Evolutionary conservation across 2,888 invertebrate genomes (phyloP).

Genomic region (Melanotus villosus): DNA sequence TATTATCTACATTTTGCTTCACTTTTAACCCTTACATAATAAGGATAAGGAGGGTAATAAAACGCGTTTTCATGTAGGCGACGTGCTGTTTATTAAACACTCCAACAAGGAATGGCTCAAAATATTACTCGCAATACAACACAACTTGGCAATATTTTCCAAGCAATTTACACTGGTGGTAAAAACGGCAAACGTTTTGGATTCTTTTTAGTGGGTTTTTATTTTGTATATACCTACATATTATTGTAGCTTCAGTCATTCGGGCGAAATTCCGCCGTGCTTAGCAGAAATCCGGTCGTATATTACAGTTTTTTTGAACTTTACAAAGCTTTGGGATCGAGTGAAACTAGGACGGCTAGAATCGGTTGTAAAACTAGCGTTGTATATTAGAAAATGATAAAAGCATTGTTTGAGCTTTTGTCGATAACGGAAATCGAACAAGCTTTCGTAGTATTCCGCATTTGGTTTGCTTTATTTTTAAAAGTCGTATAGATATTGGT

Average conservation of each 20-base stretch:
- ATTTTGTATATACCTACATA: no score
- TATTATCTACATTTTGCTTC: background rate
- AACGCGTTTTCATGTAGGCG: background rate
- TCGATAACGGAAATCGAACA: conserved; percentile 5
- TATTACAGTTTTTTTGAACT: background rate
- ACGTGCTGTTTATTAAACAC: background rate
- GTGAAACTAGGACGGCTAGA: background rate
- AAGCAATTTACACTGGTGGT: no score
- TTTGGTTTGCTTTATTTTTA: background rate
- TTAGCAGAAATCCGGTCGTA: background rate
- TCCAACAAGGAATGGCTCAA: no score
- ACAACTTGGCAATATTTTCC: no score
- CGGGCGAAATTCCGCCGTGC: no score
- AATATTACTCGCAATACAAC: no score
- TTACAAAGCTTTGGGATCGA: background rate
- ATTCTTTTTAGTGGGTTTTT: no score
- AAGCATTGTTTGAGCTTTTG: background rate
- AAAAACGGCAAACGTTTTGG: no score
- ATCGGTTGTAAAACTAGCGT: background rate
- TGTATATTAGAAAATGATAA: conserved; percentile 3
- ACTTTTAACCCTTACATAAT: background rate
- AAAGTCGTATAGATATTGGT: background rate
- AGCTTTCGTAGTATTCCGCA: background rate
- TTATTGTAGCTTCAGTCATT: no score
- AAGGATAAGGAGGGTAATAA: background rate